These are phyloP conservation scores for Hyaena hyaena DNA, from an alignment of 2,113 vertebrate genomes.

Conservation along the genomic window DNA sequence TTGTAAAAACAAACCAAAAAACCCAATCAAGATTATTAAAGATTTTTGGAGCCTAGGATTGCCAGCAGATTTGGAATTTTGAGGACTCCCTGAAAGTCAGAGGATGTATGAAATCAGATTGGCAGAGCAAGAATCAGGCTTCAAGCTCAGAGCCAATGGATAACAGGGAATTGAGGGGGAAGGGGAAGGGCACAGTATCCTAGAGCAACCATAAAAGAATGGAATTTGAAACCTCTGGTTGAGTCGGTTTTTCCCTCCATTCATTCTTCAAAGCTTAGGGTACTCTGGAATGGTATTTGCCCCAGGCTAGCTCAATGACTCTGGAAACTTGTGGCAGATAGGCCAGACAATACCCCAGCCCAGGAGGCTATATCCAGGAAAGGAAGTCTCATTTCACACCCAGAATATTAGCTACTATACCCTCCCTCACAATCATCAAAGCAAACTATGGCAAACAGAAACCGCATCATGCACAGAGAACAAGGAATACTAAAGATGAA, in stretches of 20 bases:
- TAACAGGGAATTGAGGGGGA: not conserved
- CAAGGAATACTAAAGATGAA: constrained; percentile 45
- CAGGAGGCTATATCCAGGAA: not conserved
- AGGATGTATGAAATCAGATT: not conserved
- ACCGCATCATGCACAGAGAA: not conserved
- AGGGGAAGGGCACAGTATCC: not conserved
- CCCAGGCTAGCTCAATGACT: not conserved
- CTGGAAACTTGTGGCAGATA: not conserved
- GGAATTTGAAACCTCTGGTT: constrained; percentile 47
- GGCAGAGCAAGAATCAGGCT: constrained; percentile 16
- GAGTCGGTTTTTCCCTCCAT: not conserved
- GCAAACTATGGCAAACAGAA: constrained; percentile 3
- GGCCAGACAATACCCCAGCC: not conserved
- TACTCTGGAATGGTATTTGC: not conserved
- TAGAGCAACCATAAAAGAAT: constrained; percentile 16
- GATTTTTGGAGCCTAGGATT: not conserved
- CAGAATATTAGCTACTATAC: not conserved
- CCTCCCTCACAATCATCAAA: not conserved
- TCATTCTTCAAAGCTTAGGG: not conserved
- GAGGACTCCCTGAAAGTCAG: constrained; percentile 15
- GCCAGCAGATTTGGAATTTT: constrained; percentile 42
- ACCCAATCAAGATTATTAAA: not conserved
- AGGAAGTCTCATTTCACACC: constrained; percentile 36
- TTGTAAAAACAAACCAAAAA: not conserved
- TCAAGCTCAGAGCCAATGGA: not conserved